A percentile compares a stretch with the other conserved stretches of the same genome.
phyloP scores from a whole-genome alignment of 2,113 vertebrate genomes.

The Nesogale talazaci region DNA sequence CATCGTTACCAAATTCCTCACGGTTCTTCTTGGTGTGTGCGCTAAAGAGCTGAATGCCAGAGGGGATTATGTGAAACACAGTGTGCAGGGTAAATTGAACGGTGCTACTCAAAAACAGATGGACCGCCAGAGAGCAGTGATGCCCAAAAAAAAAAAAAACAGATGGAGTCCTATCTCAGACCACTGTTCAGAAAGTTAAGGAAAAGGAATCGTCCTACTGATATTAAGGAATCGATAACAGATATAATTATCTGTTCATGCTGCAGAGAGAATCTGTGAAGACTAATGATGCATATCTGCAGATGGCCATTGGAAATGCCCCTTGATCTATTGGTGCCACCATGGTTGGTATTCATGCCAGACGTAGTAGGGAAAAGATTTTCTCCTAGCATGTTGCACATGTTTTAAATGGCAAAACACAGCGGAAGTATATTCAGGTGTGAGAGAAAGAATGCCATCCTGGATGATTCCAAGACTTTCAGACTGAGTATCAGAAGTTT shows the following conservation, averaged over 20 bases:
- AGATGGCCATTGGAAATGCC: constrained; percentile 99
- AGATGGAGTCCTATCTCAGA: constrained; percentile 95
- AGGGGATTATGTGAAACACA: constrained; percentile 94
- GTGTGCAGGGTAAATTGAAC: constrained; percentile 96
- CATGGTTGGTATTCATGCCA: constrained; percentile 99
- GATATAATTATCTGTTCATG: constrained; percentile 99
- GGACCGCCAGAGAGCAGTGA: too few relatives aligned
- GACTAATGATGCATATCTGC: constrained; percentile 98
- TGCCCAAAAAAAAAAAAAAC: too few relatives aligned
- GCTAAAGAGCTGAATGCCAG: constrained; percentile 96
- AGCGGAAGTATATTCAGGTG: constrained; percentile 96
- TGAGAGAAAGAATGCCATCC: too few relatives aligned
- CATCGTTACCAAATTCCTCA: constrained; percentile 95
- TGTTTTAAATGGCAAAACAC: constrained; percentile 97
- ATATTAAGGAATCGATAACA: constrained; percentile 99
- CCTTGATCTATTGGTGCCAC: constrained; percentile 99
- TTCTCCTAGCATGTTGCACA: constrained; percentile 99
- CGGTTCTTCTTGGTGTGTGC: constrained; percentile 98
- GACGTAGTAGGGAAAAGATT: constrained; percentile 97
- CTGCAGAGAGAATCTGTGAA: constrained; percentile 97
- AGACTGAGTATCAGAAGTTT: too few relatives aligned
- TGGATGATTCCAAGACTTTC: too few relatives aligned
- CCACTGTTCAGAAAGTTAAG: constrained; percentile 96
- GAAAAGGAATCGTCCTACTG: constrained; percentile 95
- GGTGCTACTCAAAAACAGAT: constrained; percentile 98